Percentiles rank a stretch among this genome's conserved stretches.
Conservation (phyloP, 2,888 invertebrate species). For the Dusona sp. region DNA sequence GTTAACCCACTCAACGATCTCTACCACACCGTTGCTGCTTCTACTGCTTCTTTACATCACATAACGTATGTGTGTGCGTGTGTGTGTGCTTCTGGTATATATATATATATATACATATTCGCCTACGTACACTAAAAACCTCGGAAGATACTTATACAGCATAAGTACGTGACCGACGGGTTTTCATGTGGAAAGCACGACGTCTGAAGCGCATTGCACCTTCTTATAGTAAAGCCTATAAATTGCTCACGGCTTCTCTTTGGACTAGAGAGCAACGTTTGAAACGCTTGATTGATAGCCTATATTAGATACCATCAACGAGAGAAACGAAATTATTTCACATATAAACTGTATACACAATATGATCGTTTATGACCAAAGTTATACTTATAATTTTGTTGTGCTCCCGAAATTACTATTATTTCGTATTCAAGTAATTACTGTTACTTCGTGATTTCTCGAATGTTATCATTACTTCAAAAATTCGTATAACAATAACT, state of each 20-base stretch:
- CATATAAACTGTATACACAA: background rate
- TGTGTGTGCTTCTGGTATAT: background rate
- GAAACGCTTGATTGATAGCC: constrained; percentile 55
- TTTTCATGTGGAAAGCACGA: constrained; percentile 66
- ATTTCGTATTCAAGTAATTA: background rate
- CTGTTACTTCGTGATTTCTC: background rate
- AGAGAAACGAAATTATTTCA: constrained; percentile 39
- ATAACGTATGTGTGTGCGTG: background rate
- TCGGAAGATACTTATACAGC: constrained; percentile 31
- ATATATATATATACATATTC: constrained; percentile 3
- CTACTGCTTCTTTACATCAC: constrained; percentile 71
- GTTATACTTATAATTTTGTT: background rate
- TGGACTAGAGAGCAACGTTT: constrained; percentile 45
- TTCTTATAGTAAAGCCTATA: constrained; percentile 52
- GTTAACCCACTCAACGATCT: constrained; percentile 76
- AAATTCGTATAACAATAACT: background rate
- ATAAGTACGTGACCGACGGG: constrained; percentile 66
- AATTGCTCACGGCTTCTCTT: constrained; percentile 55
- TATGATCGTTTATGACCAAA: background rate
- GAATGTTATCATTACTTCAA: background rate
- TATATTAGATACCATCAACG: constrained; percentile 22
- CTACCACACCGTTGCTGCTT: constrained; percentile 69
- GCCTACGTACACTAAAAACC: constrained; percentile 42
- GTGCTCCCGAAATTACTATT: background rate
- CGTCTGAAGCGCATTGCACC: constrained; percentile 52